These are phyloP conservation scores for Andrena cerasifolii DNA, from an alignment of 1,140 invertebrate species.

Conservation along the genomic window DNA sequence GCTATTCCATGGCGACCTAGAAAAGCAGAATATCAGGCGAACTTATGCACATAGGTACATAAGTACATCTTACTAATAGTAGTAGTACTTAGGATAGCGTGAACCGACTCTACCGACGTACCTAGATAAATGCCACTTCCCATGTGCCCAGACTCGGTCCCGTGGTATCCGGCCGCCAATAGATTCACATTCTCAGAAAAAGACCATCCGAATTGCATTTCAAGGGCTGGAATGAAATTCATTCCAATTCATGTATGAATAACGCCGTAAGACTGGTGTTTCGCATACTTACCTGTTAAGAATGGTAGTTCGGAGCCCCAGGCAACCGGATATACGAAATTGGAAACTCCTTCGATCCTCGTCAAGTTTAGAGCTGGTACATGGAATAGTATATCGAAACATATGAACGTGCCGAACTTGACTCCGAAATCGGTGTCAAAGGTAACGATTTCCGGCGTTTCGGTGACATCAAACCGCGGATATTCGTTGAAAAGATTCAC, in stretches of 20 bases:
- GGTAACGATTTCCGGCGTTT: conserved; percentile 79
- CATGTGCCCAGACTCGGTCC: conserved; percentile 71
- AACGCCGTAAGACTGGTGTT: too few relatives aligned
- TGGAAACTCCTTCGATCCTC: conserved; percentile 82
- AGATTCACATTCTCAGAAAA: conserved; percentile 83
- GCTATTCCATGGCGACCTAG: conserved; percentile 62
- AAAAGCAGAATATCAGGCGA: neutral
- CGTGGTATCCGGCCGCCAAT: conserved; percentile 83
- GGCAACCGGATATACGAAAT: conserved; percentile 88
- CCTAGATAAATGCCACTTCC: conserved; percentile 85
- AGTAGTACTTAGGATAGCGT: too few relatives aligned
- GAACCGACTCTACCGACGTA: neutral
- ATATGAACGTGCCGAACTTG: conserved; percentile 89
- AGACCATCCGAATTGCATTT: conserved; percentile 84
- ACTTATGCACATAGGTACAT: too few relatives aligned
- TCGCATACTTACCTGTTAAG: conserved; percentile 83
- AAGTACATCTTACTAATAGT: too few relatives aligned
- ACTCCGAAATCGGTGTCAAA: conserved; percentile 93
- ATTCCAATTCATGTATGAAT: too few relatives aligned
- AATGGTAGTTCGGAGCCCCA: conserved; percentile 90
- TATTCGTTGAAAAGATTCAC: conserved; percentile 86
- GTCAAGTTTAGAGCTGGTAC: conserved; percentile 84
- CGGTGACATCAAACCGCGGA: conserved; percentile 80
- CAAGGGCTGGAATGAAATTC: conserved; percentile 74
- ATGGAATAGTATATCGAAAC: conserved; percentile 89